phyloP scores from a whole-genome alignment of 2,797 vertebrate genomes.

The Gila robusta region DNA sequence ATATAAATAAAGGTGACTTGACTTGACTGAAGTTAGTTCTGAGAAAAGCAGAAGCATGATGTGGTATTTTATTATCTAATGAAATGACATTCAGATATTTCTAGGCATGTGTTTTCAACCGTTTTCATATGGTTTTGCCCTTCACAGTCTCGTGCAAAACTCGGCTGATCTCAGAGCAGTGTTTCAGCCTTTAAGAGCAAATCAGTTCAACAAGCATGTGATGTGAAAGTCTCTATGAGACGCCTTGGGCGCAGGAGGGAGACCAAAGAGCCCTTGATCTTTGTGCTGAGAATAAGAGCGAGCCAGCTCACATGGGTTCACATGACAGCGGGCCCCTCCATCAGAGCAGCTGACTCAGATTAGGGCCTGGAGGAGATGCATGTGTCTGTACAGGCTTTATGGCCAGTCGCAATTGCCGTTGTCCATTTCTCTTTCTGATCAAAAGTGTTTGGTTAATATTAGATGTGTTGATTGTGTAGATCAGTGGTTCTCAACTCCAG shows the following conservation, averaged over 20 bases:
- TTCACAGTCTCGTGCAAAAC: neutral
- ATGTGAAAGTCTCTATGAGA: constrained; percentile 50
- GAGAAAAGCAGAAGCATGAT: neutral
- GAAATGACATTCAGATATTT: neutral
- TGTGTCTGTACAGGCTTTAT: neutral
- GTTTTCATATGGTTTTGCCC: neutral
- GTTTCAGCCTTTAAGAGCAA: constrained; percentile 49
- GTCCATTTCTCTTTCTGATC: neutral
- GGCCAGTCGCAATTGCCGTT: neutral
- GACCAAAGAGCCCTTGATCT: constrained; percentile 54
- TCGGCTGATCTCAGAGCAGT: constrained; percentile 29
- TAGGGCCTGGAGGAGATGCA: constrained; percentile 62
- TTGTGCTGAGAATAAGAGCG: constrained; percentile 67
- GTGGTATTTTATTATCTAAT: neutral
- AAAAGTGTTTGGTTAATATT: neutral
- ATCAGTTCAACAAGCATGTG: constrained; percentile 65
- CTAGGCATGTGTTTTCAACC: neutral
- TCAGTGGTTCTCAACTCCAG: too few relatives aligned
- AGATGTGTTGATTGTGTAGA: neutral
- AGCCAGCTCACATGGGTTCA: constrained; percentile 74
- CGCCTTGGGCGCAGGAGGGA: constrained; percentile 46
- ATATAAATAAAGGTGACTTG: too few relatives aligned
- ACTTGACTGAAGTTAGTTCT: neutral
- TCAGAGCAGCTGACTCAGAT: constrained; percentile 84
- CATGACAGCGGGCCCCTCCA: constrained; percentile 76